phyloP scores from a whole-genome alignment of 2,113 vertebrate genomes.

The Serinus canaria region DNA sequence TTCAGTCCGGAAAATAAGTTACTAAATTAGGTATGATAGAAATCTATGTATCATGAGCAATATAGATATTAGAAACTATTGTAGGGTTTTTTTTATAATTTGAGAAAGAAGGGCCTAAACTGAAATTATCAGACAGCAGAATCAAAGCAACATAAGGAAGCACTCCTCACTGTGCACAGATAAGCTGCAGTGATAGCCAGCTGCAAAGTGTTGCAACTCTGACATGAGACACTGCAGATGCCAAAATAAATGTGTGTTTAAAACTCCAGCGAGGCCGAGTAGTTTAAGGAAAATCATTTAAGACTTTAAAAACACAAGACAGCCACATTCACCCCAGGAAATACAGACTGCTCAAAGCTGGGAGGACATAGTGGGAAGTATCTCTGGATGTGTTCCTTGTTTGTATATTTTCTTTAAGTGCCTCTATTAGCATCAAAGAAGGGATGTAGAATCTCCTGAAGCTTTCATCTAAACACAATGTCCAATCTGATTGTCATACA shows the following conservation, averaged over 20 bases:
- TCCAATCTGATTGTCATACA: neutral
- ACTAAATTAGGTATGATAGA: neutral
- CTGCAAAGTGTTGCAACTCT: neutral
- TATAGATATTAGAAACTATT: neutral
- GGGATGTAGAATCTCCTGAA: neutral
- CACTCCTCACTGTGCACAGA: neutral
- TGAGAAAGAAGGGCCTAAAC: neutral
- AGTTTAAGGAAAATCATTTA: neutral
- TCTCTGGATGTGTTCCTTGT: neutral
- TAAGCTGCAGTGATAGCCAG: neutral
- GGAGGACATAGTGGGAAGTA: neutral
- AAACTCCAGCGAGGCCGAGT: neutral
- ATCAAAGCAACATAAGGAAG: neutral
- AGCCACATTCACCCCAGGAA: neutral
- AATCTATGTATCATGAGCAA: neutral
- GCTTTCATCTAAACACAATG: neutral
- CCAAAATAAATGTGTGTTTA: neutral
- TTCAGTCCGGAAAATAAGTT: neutral
- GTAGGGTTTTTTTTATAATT: neutral
- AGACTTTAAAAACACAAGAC: neutral
- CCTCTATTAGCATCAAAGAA: neutral
- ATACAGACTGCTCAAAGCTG: neutral
- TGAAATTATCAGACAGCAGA: neutral
- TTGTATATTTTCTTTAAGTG: neutral
- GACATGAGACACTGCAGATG: neutral